Evolutionary conservation across 2,113 vertebrate species (phyloP), one percentile per base, ranked within the genome.

Genomic region (Trachemys scripta): DNA sequence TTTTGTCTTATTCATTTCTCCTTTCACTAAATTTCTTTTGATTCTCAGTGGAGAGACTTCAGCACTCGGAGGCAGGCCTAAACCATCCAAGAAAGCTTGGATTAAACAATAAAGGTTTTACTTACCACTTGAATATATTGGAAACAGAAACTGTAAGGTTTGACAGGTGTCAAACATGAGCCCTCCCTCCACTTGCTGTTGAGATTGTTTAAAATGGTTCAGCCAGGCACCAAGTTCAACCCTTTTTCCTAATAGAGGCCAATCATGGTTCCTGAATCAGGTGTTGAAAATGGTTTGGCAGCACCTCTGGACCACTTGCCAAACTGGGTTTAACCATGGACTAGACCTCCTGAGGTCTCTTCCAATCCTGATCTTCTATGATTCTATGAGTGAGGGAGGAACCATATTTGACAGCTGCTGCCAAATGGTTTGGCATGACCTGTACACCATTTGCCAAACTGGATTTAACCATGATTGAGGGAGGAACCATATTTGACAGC

Each of bases 71-170:
- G 86, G 62, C 94, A 82, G 90, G 93, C 90, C 94, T 96, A 95
- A 96, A 97, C 93, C 96, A 96, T 94, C 95, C 92, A 95, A 59
- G 69, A 91, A 38, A 72, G n/a, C 72, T 93, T 81, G 95, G 92
- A 94, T 90, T 96, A 89, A 97, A 96, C 90, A 95, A 96, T 92
- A 94, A 91, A 96, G 94, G 90, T 47, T 83, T 93, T 90, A 90
- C 75, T 97, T 90, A 90, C 90, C 88, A 76, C 85, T 91, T 86
- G 95, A 97, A 94, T 96, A 92, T 1, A 82, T 69, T 69, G 95
- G 91, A 95, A 90, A 94, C 84, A 93, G 79, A 97, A 90, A 20
- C 9, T 50, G 87, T 89, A 93, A 38, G n/a, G 94, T 90, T 97
- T 96, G 89, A 7, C 90, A 88, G 86, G 93, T 96, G 94, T 90